Conservation (phyloP, 2,797 vertebrate species). For the Rachycentron canadum region DNA sequence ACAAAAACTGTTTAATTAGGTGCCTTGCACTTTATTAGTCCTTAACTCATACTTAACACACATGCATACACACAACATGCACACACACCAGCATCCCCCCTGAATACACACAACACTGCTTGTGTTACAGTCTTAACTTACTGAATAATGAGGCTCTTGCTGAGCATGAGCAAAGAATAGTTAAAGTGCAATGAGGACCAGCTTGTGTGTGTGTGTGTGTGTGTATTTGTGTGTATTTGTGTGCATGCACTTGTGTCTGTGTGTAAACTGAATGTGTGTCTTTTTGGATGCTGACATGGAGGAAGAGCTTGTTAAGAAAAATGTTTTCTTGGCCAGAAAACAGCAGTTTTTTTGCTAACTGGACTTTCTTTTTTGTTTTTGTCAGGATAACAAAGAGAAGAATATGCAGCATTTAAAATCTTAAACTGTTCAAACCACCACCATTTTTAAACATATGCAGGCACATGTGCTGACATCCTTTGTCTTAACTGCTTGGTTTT, state of each 20-base stretch:
- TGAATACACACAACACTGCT: slow-evolving; percentile 54
- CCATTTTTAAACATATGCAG: slow-evolving; percentile 56
- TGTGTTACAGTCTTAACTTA: slow-evolving; percentile 69
- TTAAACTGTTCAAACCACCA: slow-evolving; percentile 37
- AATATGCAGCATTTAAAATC: slow-evolving; percentile 56
- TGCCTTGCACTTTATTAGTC: slow-evolving; percentile 83
- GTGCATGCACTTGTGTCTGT: slow-evolving; percentile 48
- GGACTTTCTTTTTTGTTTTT: slow-evolving; percentile 57
- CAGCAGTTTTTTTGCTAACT: slow-evolving; percentile 71
- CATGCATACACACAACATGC: slow-evolving; percentile 36
- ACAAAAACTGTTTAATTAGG: slow-evolving; percentile 88
- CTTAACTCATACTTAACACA: slow-evolving; percentile 82
- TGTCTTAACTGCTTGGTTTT: slow-evolving; percentile 60
- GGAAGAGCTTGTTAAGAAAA: slow-evolving; percentile 75
- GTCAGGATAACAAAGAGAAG: slow-evolving; percentile 66
- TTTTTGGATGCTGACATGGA: slow-evolving; percentile 65
- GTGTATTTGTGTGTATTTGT: no score
- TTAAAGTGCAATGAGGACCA: slow-evolving; percentile 70
- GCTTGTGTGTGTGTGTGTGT: slow-evolving; percentile 48
- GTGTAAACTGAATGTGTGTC: slow-evolving; percentile 32
- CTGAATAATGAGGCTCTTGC: slow-evolving; percentile 78
- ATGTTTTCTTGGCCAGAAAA: slow-evolving; percentile 73
- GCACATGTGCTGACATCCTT: slow-evolving; percentile 49
- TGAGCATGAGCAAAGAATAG: slow-evolving; percentile 69
- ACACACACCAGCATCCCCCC: slow-evolving; percentile 48